Base-by-base conservation (phyloP, 2,888 invertebrate genomes). In the Drosophila aldrichi region DNA sequence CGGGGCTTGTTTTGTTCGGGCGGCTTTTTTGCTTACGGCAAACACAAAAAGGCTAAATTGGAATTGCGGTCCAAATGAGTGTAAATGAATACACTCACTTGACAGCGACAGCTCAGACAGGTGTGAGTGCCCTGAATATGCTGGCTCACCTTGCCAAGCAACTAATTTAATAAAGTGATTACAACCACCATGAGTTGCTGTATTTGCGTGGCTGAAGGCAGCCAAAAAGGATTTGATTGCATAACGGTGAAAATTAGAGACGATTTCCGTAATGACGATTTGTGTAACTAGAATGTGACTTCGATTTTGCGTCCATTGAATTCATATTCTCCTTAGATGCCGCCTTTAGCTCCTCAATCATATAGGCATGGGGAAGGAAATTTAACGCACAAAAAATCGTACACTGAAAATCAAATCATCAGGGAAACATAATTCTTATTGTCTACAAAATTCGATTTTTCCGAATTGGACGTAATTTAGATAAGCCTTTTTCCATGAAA, bases 41-140 rank as follows among this genome's bases (percentile, higher is more conserved):
- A n/a, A n/a, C 20, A 63, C 49, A 34, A 49, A 49, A 25, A 34
- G 49, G 36, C 7, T 55, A 43, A 41, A 43, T 32, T 32, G 38
- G 58, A 46, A 38, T 49, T 67, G 25, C 34, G 68, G 41, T 48
- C 9, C 54, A 59, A 70, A n/a, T 40, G 68, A 54, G 54, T 76
- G 74, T 48, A 64, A 69, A 65, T 69, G 79, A 78, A 79, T 69
- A 59, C 56, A 65, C 62, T 69, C 79, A 78, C 55, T 62, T 44
- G 52, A 59, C 63, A 63, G 44, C 36, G 38, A 25, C 25, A 25
- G 54, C 22, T 9, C 22, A 9, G 22, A 40, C 20, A 9, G 22
- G n/a, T 36, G 44, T 44, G 49, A 48, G 55, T 41, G 29, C 41
- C n/a, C 3, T 2, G 43, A 41, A 76, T 64, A 49, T 74, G 71